Evolutionary conservation across 2,888 invertebrate genomes (phyloP).

Genomic region (Parnassius glacialis): DNA sequence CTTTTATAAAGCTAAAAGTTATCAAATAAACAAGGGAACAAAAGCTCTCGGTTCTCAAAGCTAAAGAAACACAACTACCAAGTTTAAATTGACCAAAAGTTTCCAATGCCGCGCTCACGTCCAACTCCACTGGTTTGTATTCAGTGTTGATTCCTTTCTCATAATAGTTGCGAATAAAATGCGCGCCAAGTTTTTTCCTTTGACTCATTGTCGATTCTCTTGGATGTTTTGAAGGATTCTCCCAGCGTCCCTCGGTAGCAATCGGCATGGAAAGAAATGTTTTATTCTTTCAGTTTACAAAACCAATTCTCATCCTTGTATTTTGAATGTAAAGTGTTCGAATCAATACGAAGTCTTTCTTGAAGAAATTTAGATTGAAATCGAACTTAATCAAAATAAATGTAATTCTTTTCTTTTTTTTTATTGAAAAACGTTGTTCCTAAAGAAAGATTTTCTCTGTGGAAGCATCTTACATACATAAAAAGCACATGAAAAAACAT

Average conservation of each 20-base stretch:
- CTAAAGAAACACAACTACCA: conserved; percentile 31
- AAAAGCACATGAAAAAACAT: no score
- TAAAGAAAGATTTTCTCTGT: no score
- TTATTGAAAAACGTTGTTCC: no score
- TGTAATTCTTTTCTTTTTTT: no score
- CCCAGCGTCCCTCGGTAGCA: not conserved
- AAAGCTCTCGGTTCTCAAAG: conserved; percentile 5
- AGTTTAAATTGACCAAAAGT: conserved; percentile 59
- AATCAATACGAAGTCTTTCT: no score
- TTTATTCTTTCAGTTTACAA: conserved; percentile 18
- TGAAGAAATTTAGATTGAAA: no score
- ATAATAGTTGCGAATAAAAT: conserved; percentile 39
- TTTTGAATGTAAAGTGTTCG: no score
- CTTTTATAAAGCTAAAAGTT: not conserved
- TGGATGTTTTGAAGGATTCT: conserved; percentile 20
- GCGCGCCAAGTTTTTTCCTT: conserved; percentile 32
- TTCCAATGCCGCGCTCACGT: conserved; percentile 33
- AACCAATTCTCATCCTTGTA: not conserved
- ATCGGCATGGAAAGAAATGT: conserved; percentile 4
- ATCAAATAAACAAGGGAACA: not conserved
- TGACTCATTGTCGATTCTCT: conserved; percentile 34
- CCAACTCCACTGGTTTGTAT: conserved; percentile 33
- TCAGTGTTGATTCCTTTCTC: conserved; percentile 38
- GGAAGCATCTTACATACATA: no score
- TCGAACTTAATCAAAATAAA: no score